Conservation (phyloP, 1,140 invertebrate species). For the Dinothrombium tinctorium region DNA sequence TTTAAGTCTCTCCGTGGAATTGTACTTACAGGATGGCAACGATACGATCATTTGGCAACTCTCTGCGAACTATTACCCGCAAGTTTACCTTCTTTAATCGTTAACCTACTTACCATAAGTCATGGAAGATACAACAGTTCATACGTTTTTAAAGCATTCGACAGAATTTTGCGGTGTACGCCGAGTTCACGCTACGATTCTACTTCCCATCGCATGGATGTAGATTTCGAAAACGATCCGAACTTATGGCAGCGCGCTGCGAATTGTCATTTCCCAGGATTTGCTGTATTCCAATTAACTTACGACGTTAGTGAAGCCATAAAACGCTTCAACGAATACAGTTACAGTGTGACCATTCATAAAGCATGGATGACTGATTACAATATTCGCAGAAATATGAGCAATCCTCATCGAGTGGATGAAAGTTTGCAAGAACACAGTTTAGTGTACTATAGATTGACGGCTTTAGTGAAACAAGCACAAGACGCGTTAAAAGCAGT, state of each 20-base stretch:
- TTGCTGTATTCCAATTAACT: constrained; percentile 31
- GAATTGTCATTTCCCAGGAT: constrained; percentile 30
- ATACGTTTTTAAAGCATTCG: constrained; percentile 24
- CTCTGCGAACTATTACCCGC: constrained; percentile 63
- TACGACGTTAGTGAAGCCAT: constrained; percentile 28
- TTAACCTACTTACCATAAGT: constrained; percentile 32
- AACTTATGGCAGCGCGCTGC: constrained; percentile 31
- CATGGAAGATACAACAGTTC: constrained; percentile 35
- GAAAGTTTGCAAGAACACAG: constrained; percentile 35
- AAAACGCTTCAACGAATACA: constrained; percentile 19
- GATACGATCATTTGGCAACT: constrained; percentile 75
- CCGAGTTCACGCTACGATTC: constrained; percentile 8
- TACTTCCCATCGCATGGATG: constrained; percentile 14
- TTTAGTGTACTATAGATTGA: constrained; percentile 20
- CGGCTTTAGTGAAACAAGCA: constrained; percentile 31
- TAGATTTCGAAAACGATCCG: constrained; percentile 31
- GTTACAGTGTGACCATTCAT: constrained; percentile 19
- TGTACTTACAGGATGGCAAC: constrained; percentile 42
- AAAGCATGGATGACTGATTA: constrained; percentile 52
- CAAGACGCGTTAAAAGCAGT: constrained; percentile 36
- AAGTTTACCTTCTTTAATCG: constrained; percentile 45
- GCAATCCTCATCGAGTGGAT: constrained; percentile 41
- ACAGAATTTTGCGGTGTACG: constrained; percentile 30
- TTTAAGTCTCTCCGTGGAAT: constrained; percentile 33
- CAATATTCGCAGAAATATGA: constrained; percentile 48